These are phyloP conservation scores for Tyto alba DNA, from an alignment of 2,113 vertebrate species.

Conservation along the genomic window DNA sequence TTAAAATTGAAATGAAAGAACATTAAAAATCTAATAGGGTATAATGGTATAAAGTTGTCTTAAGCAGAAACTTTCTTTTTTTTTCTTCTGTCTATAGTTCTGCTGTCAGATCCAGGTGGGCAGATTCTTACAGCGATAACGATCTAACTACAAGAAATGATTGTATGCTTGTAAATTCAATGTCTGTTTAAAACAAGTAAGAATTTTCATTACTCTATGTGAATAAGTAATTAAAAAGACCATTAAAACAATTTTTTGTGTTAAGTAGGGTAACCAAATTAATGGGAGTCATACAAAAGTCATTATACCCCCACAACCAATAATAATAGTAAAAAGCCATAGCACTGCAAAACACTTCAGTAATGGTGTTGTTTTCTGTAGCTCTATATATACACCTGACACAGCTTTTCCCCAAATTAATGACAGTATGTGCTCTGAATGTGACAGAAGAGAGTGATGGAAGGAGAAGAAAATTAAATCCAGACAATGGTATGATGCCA, in stretches of 20 bases:
- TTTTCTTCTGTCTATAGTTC: not conserved
- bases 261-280: not conserved
- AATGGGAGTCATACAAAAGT: not conserved
- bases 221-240: not conserved
- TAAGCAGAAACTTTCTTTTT: not conserved
- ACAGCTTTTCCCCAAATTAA: slow-evolving; percentile 1
- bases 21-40: not conserved
- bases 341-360: not conserved
- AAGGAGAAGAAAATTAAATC: slow-evolving; percentile 5
- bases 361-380: not conserved
- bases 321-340: not conserved
- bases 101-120: not conserved
- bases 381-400: not conserved
- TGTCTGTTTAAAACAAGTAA: not conserved
- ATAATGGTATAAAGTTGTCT: not conserved
- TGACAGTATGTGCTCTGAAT: not conserved
- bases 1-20: not conserved
- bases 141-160: not conserved
- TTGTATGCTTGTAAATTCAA: not conserved
- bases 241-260: not conserved
- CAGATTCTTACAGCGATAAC: not conserved
- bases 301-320: not conserved
- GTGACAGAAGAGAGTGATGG: not conserved
- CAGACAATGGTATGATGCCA: not conserved
- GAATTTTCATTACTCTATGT: not conserved